Evolutionary conservation across 2,113 vertebrate genomes (phyloP), one percentile per base, ranked within the genome.

Genomic region (Narcine bancroftii): DNA sequence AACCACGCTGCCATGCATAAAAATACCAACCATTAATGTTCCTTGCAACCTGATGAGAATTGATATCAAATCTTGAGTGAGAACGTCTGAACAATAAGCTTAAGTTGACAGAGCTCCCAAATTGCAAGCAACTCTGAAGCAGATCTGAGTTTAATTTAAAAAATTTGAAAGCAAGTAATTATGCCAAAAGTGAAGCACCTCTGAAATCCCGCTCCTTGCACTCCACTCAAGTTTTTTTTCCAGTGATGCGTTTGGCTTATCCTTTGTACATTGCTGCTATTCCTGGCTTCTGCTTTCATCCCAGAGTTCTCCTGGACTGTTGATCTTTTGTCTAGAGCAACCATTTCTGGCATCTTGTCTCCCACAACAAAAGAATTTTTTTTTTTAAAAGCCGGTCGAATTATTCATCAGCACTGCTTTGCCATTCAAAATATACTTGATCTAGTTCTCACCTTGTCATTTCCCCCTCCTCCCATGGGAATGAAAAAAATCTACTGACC

Each of bases 171-270:
- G 7, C 76, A 53, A 36, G 47, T n/a, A 4, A 75, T n/a, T 56
- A 56, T 33, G 0, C 11, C 1, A 13, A 83, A 83, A n/a, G 79
- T 83, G 24, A 21, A 79, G 24, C 21, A 47, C 6, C n/a, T 79
- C 47, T 26, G 47, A 79, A 24, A 50, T 5, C 47, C 60, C 0
- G 0, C 0, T 3, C 0, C 71, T 36, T 21, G 1, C 26, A 6
- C 83, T 24, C n/a, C 26, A 0, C 10, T 76, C n/a, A n/a, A n/a
- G n/a, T n/a, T 89, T 53, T 7, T 0, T 0, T 0, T 13, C 65
- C 33, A 83, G 29, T 6, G 9, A 2, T 83, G 79, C 29, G 15
- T 10, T 56, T 56, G 29, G 50, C 26, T 56, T 56, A 83, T 2
- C 3, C 50, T 7, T 47, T 6, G 36, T 47, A 2, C 9, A 2